Base-by-base conservation (phyloP, 2,113 vertebrate genomes). In the Sturnus vulgaris region DNA sequence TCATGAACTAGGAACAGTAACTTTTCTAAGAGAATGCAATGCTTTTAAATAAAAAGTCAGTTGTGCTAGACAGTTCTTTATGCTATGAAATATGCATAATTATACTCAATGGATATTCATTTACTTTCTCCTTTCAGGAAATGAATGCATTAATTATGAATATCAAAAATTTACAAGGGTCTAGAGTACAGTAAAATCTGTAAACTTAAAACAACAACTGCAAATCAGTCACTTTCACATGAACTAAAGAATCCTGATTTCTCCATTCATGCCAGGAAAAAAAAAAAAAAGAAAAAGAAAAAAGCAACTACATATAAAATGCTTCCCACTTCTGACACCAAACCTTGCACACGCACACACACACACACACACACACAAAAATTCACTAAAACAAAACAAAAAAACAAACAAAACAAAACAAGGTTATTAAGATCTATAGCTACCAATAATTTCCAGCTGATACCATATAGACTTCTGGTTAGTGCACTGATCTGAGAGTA, bases 281-380 rank as follows among this genome's bases (percentile, higher is more conserved):
- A 42, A 49, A 53, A 42, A 21, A n/a, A 23, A 33, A 39, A 31
- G 9, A 10, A 21, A 60, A 35, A 59, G 3, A 31, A 56, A 31
- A 88, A 66, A 13, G 0, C 19, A 49, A 15, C 2, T 9, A 46
- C 16, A 24, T 21, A 8, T n/a, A 42, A 87, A 84, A 39, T 42
- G 7, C 3, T 40, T 47, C 5, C 28, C 4, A 10, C 2, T 21
- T 22, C 20, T 20, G 6, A 35, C 10, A 24, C 4, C 13, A 15
- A 44, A 35, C 3, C 8, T 10, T 24, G 19, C 24, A 50, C 2
- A 52, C 50, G 17, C 50, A 30, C 20, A 46, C 25, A 39, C 40
- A 42, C 40, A 42, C 39, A 13, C 39, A 39, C 39, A 39, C 39
- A 14, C 11, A 40, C 10, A 39, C 10, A 39, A 39, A 40, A 40